Conservation (phyloP, 2,888 invertebrate species). For the Hypomecis punctinalis region DNA sequence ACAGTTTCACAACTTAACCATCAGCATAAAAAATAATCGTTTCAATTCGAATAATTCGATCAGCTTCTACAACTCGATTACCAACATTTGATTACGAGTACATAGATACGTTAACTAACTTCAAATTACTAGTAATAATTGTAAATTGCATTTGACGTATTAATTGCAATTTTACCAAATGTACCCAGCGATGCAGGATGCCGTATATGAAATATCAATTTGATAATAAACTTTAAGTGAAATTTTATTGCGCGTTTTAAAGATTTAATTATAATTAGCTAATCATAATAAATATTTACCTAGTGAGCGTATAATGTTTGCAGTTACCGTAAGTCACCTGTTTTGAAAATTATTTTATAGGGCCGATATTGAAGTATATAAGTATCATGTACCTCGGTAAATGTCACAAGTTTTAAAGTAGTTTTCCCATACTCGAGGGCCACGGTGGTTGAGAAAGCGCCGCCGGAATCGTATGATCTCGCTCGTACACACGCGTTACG, state of each 20-base stretch:
- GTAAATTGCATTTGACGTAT: constrained; percentile 20
- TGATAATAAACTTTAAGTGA: background rate
- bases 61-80: constrained; percentile 19
- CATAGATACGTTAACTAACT: constrained; percentile 16
- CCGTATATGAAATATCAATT: constrained; percentile 4
- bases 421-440: constrained; percentile 39
- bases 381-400: background rate
- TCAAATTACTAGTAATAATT: constrained; percentile 20
- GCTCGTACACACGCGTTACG: constrained; percentile 49
- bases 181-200: background rate
- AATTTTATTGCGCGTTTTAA: background rate
- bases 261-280: background rate
- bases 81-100: constrained; percentile 20
- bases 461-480: constrained; percentile 64
- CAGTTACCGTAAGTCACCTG: too few relatives aligned
- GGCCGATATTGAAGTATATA: background rate
- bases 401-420: constrained; percentile 16
- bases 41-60: constrained; percentile 17
- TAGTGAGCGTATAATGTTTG: background rate
- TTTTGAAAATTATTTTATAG: background rate
- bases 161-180: constrained; percentile 19
- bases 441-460: constrained; percentile 68
- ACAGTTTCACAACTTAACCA: constrained; percentile 12
- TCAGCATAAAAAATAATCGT: constrained; percentile 16
- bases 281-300: background rate